These are phyloP conservation scores for Zygogramma bicolorata DNA, from an alignment of 2,888 invertebrate genomes.

Conservation along the genomic window DNA sequence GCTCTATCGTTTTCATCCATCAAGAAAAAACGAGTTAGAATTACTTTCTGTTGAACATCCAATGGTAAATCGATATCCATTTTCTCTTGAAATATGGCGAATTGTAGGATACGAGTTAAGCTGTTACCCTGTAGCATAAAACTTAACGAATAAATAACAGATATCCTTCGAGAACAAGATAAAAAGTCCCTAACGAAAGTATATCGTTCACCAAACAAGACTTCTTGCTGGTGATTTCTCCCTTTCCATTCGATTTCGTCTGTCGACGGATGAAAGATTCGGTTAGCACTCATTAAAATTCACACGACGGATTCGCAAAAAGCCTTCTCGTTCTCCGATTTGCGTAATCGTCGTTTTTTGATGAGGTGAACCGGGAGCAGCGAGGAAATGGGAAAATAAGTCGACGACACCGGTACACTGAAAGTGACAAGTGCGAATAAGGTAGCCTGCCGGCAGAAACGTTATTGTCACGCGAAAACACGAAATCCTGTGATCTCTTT, in stretches of 20 bases:
- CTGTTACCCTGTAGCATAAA: no score
- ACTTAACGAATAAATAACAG: no score
- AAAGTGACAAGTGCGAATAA: not conserved
- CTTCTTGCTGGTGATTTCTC: no score
- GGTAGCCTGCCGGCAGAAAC: not conserved
- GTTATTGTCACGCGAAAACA: constrained; percentile 27
- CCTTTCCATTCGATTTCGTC: not conserved
- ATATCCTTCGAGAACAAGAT: no score
- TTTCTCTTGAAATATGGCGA: no score
- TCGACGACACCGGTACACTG: constrained; percentile 22
- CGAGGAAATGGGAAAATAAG: constrained; percentile 44
- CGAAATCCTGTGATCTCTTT: constrained; percentile 50
- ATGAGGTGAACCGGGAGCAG: constrained; percentile 25
- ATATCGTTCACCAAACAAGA: no score
- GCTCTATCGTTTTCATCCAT: no score
- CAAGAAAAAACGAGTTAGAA: no score
- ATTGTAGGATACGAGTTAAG: no score
- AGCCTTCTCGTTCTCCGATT: constrained; percentile 18
- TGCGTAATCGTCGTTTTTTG: constrained; percentile 37
- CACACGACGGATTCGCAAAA: not conserved
- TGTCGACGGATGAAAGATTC: not conserved
- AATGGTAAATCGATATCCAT: no score
- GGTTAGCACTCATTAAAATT: constrained; percentile 24
- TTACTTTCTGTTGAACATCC: no score
- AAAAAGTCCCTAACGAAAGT: no score